Base-by-base conservation (phyloP, 2,888 invertebrate genomes). In the Crioceris asparagi region DNA sequence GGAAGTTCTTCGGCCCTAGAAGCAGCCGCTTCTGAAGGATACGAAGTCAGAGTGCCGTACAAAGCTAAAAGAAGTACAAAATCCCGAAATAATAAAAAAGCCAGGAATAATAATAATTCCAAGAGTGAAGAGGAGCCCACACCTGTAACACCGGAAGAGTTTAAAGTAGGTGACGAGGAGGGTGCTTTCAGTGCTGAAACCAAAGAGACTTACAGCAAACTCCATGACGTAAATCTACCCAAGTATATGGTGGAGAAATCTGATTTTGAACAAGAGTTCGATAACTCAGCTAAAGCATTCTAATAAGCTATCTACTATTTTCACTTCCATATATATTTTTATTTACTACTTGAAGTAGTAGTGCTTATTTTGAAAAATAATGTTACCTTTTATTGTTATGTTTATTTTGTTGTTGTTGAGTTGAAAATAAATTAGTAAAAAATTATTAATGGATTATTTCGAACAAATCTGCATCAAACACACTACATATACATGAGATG, bases 111-210 rank as follows among this genome's bases (percentile, higher is more conserved):
- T 21, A 10, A 8, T 21, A 8, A 21, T 10, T 10, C 21, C 10
- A 21, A 21, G 7, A 21, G n/a, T n/a, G n/a, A n/a, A n/a, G n/a
- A n/a, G n/a, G 48, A 49, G 34, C 49, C 68, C 1, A 63, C 65
- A 12, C 66, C 45, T 26, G 46, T 54, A 39, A 54, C 53, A 3
- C 57, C 72, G 14, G 65, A 67, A 53, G 71, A 72, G 48, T 71
- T 74, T 48, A 65, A 71, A 10, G 69, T 70, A 3, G 69, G 64
- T 29, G 67, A 67, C 44, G 72, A 75, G 18, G 73, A 71, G 41
- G 76, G 75, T 11, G 74, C 75, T 19, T 77, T 71, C 60, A 76
- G 74, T 57, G 71, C 73, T n/a, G 80, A 80, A 55, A 79, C 80
- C 1, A 66, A 69, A 53, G 74, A 77, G 1, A 67, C 70, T 23